phyloP scores from a whole-genome alignment of 2,113 vertebrate species.

The Chinchilla lanigera region DNA sequence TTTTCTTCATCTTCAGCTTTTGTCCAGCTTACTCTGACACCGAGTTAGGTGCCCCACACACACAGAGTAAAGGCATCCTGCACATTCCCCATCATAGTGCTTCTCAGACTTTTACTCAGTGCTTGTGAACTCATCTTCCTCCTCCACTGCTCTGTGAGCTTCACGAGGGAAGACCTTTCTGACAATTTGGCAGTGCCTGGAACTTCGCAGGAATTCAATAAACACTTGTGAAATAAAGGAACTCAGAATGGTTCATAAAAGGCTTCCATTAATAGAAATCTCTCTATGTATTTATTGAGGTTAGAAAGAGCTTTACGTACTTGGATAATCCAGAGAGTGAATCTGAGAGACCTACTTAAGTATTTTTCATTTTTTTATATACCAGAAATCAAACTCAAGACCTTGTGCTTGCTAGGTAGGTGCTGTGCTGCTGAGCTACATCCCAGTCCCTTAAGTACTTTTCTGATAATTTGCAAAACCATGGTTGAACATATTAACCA shows the following conservation, averaged over 20 bases:
- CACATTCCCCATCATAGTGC: not conserved
- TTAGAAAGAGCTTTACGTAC: slow-evolving; percentile 46
- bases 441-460: not conserved
- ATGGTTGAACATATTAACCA: slow-evolving; percentile 30
- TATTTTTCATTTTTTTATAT: not conserved
- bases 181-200: not conserved
- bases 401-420: too few relatives aligned
- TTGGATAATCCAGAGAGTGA: slow-evolving; percentile 36
- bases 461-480: slow-evolving; percentile 61
- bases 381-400: too few relatives aligned
- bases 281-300: slow-evolving; percentile 38
- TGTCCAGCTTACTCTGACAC: not conserved
- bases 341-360: slow-evolving; percentile 44
- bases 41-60: not conserved
- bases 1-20: not conserved
- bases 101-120: not conserved
- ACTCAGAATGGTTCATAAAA: slow-evolving; percentile 16
- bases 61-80: not conserved
- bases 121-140: not conserved
- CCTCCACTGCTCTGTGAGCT: slow-evolving; percentile 19
- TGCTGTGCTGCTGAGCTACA: too few relatives aligned
- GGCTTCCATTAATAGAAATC: slow-evolving; percentile 44
- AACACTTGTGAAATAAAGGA: slow-evolving; percentile 56
- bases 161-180: not conserved
- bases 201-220: slow-evolving; percentile 31